Evolutionary conservation across 1,140 invertebrate species (phyloP), one percentile per base, ranked within the genome.

Genomic region (Cepaea nemoralis): DNA sequence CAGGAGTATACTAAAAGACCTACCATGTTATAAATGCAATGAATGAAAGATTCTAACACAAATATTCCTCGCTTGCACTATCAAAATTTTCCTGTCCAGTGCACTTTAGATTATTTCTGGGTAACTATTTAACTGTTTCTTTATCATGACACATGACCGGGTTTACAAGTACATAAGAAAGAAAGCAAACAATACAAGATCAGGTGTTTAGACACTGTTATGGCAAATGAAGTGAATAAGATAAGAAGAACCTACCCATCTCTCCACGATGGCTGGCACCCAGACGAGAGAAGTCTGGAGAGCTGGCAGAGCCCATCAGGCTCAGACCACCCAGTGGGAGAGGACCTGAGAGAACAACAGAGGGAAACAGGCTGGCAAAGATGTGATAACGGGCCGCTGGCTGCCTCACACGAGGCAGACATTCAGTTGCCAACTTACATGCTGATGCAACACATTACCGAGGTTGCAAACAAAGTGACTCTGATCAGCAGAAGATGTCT

Each of bases 221-320:
- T 27, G 50, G n/a, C 27, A 63, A 63, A 63, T 63, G 27, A 63
- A 31, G 59, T 45, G 71, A 50, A 16, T 45, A 74, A 12, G 71
- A 74, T 31, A 16, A 75, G 40, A 50, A 63, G 2, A 6, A 63
- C 75, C 50, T 77, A 77, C 75, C 75, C 48, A 39, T 63, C 14
- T 77, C 75, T 77, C 55, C 37, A 22, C 33, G 75, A 39, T 12
- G 31, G 19, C 22, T 24, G 35, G 45, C 40, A 33, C 73, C 73
- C 48, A 77, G 75, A 42, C 75, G 50, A 19, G 48, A 59, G 40
- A 77, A 77, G 75, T 77, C 75, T 77, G 75, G 75, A 77, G 75
- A 77, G 75, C 75, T 77, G 75, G 75, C 55, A 33, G 75, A 77
- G 48, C 48, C 75, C 16, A 63, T 77, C 31, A 77, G 75, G 75